Evolutionary conservation across 2,113 vertebrate genomes (phyloP), one percentile per base, ranked within the genome.

Genomic region (Acanthisitta chloris): DNA sequence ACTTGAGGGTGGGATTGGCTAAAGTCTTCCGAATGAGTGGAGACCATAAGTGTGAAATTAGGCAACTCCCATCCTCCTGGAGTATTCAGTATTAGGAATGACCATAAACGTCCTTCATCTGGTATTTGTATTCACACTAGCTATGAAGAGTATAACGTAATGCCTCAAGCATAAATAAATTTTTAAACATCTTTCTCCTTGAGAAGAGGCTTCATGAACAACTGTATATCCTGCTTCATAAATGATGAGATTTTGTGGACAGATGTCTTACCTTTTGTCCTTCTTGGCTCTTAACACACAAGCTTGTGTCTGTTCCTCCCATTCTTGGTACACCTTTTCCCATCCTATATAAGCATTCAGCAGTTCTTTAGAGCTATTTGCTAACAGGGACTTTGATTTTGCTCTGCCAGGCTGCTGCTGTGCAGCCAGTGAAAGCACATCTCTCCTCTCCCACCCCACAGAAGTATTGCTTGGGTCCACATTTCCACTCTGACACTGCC

Each of bases 81-180:
- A 40, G 9, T 51, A 74, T 74, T 83, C 86, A 81, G 46, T 82
- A 86, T 77, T 80, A 80, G 73, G 64, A 77, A 88, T 58, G 82
- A 77, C 86, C 71, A 64, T 66, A 88, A 92, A 92, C 59, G 88
- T 83, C 86, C 91, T 92, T 93, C 80, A 86, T 70, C 59, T 94
- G 91, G 40, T 80, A 92, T 94, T 95, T 93, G 38, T 66, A 90
- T 94, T 88, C 96, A 92, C 9, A 66, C 66, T 43, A 51, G 64
- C 76, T 88, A 20, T 58, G 64, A 86, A 86, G 90, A 78, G 28
- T 54, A 66, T 70, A 88, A 79, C 0, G 2, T 85, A 91, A 84
- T 87, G 80, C 59, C 55, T 90, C 18, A 40, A 95, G 81, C 62
- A 66, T 45, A 86, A 77, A 92, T 88, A 88, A 73, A 58, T 66